Evolutionary conservation across 2,113 vertebrate genomes (phyloP), one percentile per base, ranked within the genome.

Genomic region (Zonotrichia leucophrys): DNA sequence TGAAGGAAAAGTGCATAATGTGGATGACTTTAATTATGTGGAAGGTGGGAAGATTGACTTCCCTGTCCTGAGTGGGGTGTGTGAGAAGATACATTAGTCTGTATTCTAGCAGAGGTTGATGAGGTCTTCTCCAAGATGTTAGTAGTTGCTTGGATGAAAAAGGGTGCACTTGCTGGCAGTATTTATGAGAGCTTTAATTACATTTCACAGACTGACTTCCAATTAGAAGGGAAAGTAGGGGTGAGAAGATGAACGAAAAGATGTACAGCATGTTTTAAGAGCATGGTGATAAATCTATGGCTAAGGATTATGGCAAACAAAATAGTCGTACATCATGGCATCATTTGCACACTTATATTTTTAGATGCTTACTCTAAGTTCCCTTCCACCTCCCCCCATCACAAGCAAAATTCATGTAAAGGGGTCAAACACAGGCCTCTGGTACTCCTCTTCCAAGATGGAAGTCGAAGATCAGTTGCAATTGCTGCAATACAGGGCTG

Each of bases 101-200:
- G 19, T 94, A 44, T 89, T 84, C 85, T 66, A 25, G 70, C 87
- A 82, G 83, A 46, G 82, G 90, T 87, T 96, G 87, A 96, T 92
- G 94, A 96, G 90, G 76, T 94, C 87, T 96, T 75, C 90, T 86
- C 12, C 9, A 91, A 89, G 81, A 94, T 95, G 87, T 94, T 95
- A 70, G 83, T 83, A 96, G 69, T 96, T 93, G 75, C 89, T 94
- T 87, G 76, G 64, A 79, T 76, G 83, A 69, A 90, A 92, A 83
- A 93, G 91, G 72, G 37, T 90, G n/a, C 58, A 49, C 73, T 94
- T 49, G 10, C 55, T 94, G 93, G 75, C 90, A 95, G 53, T 95
- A 96, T 97, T 97, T 97, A 96, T 96, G 95, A 92, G 89, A 39
- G 52, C 30, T 95, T 94, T 97, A 97, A 97, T 97, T 97, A 94